Percentiles rank a stretch among this genome's conserved stretches.
These are phyloP conservation scores for Odontophorus gujanensis DNA, from an alignment of 2,113 vertebrate species.

Conservation along the genomic window DNA sequence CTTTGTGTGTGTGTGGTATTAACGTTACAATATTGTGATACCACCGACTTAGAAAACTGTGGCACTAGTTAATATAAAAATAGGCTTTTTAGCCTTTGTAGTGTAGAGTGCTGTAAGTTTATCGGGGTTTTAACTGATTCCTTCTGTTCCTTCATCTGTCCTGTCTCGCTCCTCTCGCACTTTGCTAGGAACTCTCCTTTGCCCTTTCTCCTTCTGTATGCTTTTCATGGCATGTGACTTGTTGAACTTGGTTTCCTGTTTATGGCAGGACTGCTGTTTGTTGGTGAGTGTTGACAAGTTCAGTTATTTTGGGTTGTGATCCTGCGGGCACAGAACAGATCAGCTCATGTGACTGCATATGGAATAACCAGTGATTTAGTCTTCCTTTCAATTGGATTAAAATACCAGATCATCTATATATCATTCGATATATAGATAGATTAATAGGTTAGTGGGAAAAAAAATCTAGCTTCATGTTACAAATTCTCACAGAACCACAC, in stretches of 20 bases:
- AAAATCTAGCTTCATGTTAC: neutral
- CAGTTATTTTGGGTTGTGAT: neutral
- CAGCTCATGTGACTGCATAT: neutral
- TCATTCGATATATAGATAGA: neutral
- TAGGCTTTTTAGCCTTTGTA: neutral
- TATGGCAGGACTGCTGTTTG: neutral
- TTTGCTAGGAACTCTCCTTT: neutral
- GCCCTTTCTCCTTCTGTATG: neutral
- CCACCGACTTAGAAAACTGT: neutral
- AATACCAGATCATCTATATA: neutral
- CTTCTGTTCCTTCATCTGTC: conserved; percentile 34
- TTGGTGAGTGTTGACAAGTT: neutral
- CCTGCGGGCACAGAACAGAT: neutral
- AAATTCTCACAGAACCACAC: neutral
- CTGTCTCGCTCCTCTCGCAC: neutral
- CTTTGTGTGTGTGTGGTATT: neutral
- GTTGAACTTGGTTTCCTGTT: neutral
- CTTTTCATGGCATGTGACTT: neutral
- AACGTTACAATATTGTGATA: neutral
- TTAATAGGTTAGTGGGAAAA: neutral
- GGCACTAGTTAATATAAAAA: neutral
- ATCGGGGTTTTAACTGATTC: neutral
- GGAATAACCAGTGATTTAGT: neutral
- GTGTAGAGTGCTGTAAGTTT: neutral
- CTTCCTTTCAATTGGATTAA: neutral